Percentiles rank a stretch among this genome's conserved stretches.
These are phyloP conservation scores for Desoria tigrina DNA, from an alignment of 2,888 invertebrate genomes.

Conservation along the genomic window DNA sequence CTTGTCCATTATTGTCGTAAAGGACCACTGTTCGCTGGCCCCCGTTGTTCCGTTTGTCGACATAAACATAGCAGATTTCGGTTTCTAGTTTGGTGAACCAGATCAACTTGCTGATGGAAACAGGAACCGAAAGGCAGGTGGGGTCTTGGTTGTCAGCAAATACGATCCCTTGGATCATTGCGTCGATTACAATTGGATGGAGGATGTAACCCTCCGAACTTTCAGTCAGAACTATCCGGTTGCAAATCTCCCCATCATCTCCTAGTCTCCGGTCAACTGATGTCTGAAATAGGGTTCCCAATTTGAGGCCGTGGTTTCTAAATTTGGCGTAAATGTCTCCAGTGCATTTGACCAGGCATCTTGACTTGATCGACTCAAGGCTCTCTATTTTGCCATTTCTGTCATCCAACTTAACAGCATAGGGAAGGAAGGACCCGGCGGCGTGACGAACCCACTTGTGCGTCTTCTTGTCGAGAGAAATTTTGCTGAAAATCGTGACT, in stretches of 20 bases:
- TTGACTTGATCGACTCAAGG: neutral
- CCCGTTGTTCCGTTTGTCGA: neutral
- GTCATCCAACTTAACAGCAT: neutral
- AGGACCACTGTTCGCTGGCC: neutral
- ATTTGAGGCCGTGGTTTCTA: neutral
- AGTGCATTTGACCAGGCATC: neutral
- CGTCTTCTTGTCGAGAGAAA: neutral
- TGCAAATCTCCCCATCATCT: neutral
- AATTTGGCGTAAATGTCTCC: neutral
- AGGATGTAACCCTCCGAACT: neutral
- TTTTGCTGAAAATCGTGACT: slow-evolving; percentile 1
- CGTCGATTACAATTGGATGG: slow-evolving; percentile 15
- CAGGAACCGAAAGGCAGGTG: neutral
- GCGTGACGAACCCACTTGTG: slow-evolving; percentile 15
- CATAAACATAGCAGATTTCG: neutral
- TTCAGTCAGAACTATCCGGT: neutral
- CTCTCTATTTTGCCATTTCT: neutral
- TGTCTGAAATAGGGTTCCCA: neutral
- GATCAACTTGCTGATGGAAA: neutral
- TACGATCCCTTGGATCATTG: slow-evolving; percentile 1
- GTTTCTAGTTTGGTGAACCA: neutral
- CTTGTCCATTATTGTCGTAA: neutral
- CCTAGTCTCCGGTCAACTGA: neutral
- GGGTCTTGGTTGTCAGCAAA: slow-evolving; percentile 1
- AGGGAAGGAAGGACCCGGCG: neutral